A percentile compares a stretch with the other conserved stretches of the same genome.
These are phyloP conservation scores for Uropsilus gracilis DNA, from an alignment of 2,113 vertebrate species.

Conservation along the genomic window DNA sequence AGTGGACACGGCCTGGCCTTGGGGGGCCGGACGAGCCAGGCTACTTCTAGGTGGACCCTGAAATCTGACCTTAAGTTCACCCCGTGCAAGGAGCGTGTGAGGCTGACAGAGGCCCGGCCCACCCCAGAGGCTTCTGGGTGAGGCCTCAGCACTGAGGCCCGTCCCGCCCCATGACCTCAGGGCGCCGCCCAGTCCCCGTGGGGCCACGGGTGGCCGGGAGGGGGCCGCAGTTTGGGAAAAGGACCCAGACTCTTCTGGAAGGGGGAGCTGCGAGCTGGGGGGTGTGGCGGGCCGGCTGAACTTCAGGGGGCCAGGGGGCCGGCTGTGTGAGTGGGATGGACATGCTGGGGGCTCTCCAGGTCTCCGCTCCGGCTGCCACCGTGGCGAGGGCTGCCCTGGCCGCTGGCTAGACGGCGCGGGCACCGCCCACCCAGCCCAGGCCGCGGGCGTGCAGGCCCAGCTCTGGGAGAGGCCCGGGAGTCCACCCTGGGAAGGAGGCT, in stretches of 20 bases:
- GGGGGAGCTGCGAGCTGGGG: background rate
- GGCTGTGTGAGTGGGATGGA: no score
- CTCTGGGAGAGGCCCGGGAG: no score
- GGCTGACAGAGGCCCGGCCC: slow-evolving; percentile 77
- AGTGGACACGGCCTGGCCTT: background rate
- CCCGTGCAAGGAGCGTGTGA: slow-evolving; percentile 68
- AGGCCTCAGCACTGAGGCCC: slow-evolving; percentile 74
- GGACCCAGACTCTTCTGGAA: background rate
- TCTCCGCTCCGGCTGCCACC: no score
- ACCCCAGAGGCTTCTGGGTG: slow-evolving; percentile 70
- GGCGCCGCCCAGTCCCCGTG: slow-evolving; percentile 67
- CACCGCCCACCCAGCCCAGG: no score
- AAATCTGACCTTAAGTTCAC: slow-evolving; percentile 82
- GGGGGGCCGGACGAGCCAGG: slow-evolving; percentile 60
- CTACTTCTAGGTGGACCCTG: slow-evolving; percentile 76
- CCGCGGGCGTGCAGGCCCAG: no score
- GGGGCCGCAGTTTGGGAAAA: slow-evolving; percentile 56
- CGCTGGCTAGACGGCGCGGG: no score
- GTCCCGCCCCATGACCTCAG: slow-evolving; percentile 68
- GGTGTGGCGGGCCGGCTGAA: rapidly evolving
- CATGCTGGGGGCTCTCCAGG: no score
- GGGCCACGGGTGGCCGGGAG: slow-evolving; percentile 51
- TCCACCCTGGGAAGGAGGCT: no score
- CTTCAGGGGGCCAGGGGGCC: no score
- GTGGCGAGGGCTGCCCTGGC: no score